Base-by-base conservation (phyloP, 2,113 vertebrate genomes). In the Monopterus albus region DNA sequence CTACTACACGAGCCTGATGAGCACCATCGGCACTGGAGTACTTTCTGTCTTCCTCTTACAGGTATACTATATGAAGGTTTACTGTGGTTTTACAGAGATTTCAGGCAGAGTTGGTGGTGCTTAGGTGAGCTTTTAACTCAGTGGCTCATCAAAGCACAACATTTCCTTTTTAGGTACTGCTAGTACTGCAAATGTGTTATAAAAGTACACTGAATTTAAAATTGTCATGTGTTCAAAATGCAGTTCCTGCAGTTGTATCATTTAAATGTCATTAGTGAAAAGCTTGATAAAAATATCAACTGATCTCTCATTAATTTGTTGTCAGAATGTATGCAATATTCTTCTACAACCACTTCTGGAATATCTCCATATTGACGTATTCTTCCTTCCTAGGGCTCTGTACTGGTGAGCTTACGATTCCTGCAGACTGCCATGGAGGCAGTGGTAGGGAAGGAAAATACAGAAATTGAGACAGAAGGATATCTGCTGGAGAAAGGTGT, bases 351-450 rank as follows among this genome's bases (percentile, higher is more conserved):
- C n/a, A n/a, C n/a, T n/a, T n/a, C n/a, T n/a, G n/a, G n/a, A n/a
- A n/a, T n/a, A n/a, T n/a, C n/a, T n/a, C n/a, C n/a, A n/a, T n/a
- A n/a, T n/a, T n/a, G n/a, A n/a, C n/a, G n/a, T n/a, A n/a, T n/a
- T 56, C 20, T 61, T 50, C 28, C 35, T 74, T 59, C 45, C 23
- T 82, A 96, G 95, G 76, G 46, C 36, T 85, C 90, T 14, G 94
- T 95, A 77, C 84, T 95, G 42, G 89, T 95, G n/a, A 95, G 95
- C 75, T 77, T 96, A 59, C 90, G 95, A n/a, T 94, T 94, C 79
- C 90, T 96, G 50, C 94, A 95, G 70, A 96, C 94, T 0, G 85
- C 95, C 8, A 92, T 95, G 92, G 94, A 96, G 42, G 94, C 93
- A 13, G 83, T 95, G 3, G 88, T 74, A 10, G 94, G 94, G 23